phyloP scores from a whole-genome alignment of 2,797 vertebrate species.

The Jordanella pulchra region DNA sequence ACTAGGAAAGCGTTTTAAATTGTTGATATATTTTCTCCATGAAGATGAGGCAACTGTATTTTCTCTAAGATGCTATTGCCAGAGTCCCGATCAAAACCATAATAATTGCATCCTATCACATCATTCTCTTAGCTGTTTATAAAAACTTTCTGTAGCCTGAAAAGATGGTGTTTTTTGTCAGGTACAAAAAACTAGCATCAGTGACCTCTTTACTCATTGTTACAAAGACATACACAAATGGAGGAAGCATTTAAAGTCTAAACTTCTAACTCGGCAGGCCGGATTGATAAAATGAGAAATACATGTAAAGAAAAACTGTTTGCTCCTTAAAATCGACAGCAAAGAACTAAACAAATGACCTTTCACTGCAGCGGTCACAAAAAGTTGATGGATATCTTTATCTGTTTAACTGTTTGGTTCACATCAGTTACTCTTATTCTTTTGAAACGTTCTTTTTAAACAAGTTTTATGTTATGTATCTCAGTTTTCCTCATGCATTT shows the following conservation, averaged over 20 bases:
- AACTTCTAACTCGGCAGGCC: too few relatives aligned
- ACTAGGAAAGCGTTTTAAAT: not conserved
- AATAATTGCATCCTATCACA: not conserved
- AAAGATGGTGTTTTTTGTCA: too few relatives aligned
- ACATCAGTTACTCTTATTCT: not conserved
- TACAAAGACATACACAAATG: too few relatives aligned
- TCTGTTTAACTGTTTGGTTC: too few relatives aligned
- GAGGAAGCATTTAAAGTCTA: too few relatives aligned
- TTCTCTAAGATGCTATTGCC: not conserved
- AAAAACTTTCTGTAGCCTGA: too few relatives aligned
- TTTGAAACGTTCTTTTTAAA: not conserved
- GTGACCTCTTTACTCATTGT: too few relatives aligned
- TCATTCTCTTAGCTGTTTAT: too few relatives aligned
- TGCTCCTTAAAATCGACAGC: not conserved
- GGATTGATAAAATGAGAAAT: too few relatives aligned
- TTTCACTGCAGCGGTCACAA: not conserved
- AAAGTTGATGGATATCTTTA: not conserved
- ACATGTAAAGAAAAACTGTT: not conserved
- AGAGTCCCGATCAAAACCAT: not conserved
- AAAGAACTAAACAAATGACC: not conserved
- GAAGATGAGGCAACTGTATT: not conserved
- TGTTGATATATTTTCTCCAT: not conserved
- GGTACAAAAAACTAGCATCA: too few relatives aligned
- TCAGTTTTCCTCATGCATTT: too few relatives aligned
- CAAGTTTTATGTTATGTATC: too few relatives aligned